Conservation (phyloP, 2,113 vertebrate species). For the Hippocampus zosterae region DNA sequence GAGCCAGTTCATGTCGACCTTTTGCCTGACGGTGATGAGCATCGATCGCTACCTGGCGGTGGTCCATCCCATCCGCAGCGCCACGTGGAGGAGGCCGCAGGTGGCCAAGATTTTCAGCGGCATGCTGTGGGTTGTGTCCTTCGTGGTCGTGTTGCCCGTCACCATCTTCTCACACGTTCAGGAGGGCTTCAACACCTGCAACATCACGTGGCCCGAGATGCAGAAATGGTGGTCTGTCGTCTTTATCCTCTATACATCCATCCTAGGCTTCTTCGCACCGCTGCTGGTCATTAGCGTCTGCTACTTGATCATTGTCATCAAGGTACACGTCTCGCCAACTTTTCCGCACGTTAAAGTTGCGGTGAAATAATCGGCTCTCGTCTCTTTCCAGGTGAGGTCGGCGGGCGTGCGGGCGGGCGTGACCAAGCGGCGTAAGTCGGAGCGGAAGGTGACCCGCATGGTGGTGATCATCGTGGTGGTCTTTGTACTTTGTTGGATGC, state of each 20-base stretch:
- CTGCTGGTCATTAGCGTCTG: slow-evolving; percentile 85
- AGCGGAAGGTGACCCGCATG: slow-evolving; percentile 88
- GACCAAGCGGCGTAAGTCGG: slow-evolving; percentile 76
- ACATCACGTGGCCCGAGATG: slow-evolving; percentile 87
- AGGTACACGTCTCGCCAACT: slow-evolving; percentile 44
- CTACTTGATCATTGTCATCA: slow-evolving; percentile 86
- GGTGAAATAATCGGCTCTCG: neutral
- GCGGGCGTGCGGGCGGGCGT: slow-evolving; percentile 77
- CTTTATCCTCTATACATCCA: slow-evolving; percentile 85
- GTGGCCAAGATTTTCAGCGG: slow-evolving; percentile 79
- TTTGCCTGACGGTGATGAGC: slow-evolving; percentile 91
- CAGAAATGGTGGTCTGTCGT: slow-evolving; percentile 71
- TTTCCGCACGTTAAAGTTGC: neutral
- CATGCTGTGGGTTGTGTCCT: slow-evolving; percentile 80
- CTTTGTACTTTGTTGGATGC: slow-evolving; percentile 89
- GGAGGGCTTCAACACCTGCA: slow-evolving; percentile 79
- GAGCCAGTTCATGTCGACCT: slow-evolving; percentile 91
- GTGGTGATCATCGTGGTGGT: slow-evolving; percentile 89
- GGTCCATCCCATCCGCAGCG: slow-evolving; percentile 84
- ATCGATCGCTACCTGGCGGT: slow-evolving; percentile 90
- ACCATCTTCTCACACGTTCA: slow-evolving; percentile 82
- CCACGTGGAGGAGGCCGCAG: slow-evolving; percentile 79
- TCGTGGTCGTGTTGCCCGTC: slow-evolving; percentile 82
- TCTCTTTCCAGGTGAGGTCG: slow-evolving; percentile 73
- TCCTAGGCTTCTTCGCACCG: slow-evolving; percentile 84